phyloP scores from a whole-genome alignment of 53 echinoderm and acorn worm species.

The Henricia sp. region DNA sequence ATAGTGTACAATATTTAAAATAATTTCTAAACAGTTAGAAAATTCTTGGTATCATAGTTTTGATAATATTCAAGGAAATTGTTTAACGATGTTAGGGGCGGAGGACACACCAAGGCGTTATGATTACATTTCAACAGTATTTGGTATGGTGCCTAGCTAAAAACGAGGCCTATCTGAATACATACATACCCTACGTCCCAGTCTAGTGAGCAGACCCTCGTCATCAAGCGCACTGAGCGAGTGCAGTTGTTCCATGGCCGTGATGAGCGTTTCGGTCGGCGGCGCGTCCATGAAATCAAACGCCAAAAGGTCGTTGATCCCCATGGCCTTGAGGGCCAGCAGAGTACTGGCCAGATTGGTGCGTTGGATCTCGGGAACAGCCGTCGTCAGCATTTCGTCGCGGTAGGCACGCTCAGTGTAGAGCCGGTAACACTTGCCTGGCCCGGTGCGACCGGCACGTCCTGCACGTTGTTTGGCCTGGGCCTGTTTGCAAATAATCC shows the following conservation, averaged over 20 bases:
- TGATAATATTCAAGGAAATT: too few relatives aligned
- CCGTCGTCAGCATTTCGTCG: constrained; percentile 98
- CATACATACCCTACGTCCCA: constrained; percentile 90
- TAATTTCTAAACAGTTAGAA: too few relatives aligned
- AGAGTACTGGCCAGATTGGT: constrained; percentile 96
- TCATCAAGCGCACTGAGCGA: constrained; percentile 97
- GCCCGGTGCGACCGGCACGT: constrained; percentile 84
- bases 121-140: too few relatives aligned
- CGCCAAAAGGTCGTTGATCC: constrained; percentile 94
- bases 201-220: constrained; percentile 95
- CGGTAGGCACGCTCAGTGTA: constrained; percentile 96
- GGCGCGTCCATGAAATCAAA: constrained; percentile 99
- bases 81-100: too few relatives aligned
- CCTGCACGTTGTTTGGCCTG: constrained; percentile 97
- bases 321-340: constrained; percentile 95
- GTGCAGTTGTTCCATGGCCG: constrained; percentile 99
- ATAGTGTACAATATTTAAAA: too few relatives aligned
- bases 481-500: constrained; percentile 65
- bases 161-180: neutral
- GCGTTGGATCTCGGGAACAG: constrained; percentile 98
- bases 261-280: constrained; percentile 97
- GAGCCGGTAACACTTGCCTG: constrained; percentile 90
- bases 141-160: neutral
- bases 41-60: too few relatives aligned
- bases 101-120: too few relatives aligned